Evolutionary conservation across 2,797 vertebrate genomes (phyloP).

Genomic region (Onychomys torridus): DNA sequence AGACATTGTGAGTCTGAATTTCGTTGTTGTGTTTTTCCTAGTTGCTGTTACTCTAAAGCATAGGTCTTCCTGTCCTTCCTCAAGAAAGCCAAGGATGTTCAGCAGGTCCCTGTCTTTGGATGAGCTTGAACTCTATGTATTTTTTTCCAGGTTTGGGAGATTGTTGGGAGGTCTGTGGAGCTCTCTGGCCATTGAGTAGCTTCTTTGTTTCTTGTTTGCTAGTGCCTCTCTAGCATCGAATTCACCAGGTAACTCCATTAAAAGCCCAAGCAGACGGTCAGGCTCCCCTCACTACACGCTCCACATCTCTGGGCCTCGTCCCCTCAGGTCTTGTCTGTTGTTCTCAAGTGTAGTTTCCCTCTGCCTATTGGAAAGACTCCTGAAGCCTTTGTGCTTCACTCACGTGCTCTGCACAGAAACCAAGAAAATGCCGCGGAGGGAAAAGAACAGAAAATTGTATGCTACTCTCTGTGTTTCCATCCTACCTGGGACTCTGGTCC

Average conservation of each 20-base stretch:
- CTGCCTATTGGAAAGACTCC: neutral
- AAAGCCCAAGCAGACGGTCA: neutral
- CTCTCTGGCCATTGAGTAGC: neutral
- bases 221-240: neutral
- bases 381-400: neutral
- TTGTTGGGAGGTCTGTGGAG: neutral
- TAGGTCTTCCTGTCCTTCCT: neutral
- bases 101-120: neutral
- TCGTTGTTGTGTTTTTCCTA: neutral
- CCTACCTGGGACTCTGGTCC: neutral
- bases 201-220: neutral
- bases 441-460: neutral
- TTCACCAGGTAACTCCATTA: neutral
- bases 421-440: neutral
- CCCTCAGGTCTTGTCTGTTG: neutral
- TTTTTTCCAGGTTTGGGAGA: neutral
- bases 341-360: neutral
- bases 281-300: neutral
- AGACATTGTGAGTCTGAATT: neutral
- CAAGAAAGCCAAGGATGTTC: neutral
- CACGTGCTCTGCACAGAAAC: neutral
- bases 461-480: neutral
- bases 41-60: neutral
- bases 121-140: neutral
- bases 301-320: neutral